These are phyloP conservation scores for Coremacera marginata DNA, from an alignment of 2,888 invertebrate species.

Conservation along the genomic window DNA sequence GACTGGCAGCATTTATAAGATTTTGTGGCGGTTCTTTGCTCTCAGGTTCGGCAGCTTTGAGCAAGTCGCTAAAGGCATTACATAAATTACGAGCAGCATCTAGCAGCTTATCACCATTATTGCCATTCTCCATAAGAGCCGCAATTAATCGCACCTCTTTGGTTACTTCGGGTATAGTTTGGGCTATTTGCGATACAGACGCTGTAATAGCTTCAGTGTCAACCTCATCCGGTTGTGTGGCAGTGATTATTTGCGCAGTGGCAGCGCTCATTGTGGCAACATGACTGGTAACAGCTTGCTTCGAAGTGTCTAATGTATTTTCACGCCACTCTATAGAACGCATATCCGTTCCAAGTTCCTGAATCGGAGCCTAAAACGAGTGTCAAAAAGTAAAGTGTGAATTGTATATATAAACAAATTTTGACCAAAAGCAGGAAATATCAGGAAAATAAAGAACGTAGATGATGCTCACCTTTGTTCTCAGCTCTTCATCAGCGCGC, in stretches of 20 bases:
- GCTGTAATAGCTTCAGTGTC: slow-evolving; percentile 97
- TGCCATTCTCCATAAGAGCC: slow-evolving; percentile 90
- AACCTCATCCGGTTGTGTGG: slow-evolving; percentile 89
- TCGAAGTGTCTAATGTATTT: slow-evolving; percentile 92
- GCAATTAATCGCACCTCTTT: slow-evolving; percentile 85
- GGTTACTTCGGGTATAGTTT: slow-evolving; percentile 96
- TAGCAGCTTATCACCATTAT: slow-evolving; percentile 85
- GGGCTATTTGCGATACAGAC: slow-evolving; percentile 96
- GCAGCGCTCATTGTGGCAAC: slow-evolving; percentile 99
- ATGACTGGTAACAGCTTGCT: slow-evolving; percentile 96
- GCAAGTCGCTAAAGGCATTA: slow-evolving; percentile 92
- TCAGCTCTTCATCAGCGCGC: slow-evolving; percentile 84
- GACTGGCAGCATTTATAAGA: slow-evolving; percentile 93
- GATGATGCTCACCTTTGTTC: slow-evolving; percentile 66
- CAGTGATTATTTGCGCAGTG: slow-evolving; percentile 96
- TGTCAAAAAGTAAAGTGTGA: background rate
- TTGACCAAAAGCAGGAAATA: too few relatives aligned
- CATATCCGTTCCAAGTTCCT: slow-evolving; percentile 85
- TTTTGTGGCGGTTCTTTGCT: slow-evolving; percentile 93
- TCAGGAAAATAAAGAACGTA: too few relatives aligned
- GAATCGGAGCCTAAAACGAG: slow-evolving; percentile 70
- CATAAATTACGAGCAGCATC: slow-evolving; percentile 94
- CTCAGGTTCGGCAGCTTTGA: slow-evolving; percentile 96
- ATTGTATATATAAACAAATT: background rate
- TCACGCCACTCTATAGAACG: slow-evolving; percentile 95